Base-by-base conservation (phyloP, 2,888 invertebrate genomes). In the Acrobasis repandana region DNA sequence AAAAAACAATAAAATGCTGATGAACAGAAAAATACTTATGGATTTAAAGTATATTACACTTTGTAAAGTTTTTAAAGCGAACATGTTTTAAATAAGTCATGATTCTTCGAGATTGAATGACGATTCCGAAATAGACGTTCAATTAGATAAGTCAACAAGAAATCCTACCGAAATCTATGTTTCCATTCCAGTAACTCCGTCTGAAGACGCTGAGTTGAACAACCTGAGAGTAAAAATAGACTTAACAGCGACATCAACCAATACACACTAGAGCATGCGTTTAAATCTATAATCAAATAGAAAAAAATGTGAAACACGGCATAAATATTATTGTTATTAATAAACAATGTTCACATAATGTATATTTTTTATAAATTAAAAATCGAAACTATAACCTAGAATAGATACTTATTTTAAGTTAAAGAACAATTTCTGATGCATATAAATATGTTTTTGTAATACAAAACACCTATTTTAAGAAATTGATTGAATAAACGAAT, bases 181-280 rank as follows among this genome's bases (percentile, higher is more conserved):
- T 46, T 43, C 15, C 11, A 20, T 11, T 38, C 50, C 28, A 38
- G 43, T 50, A 33, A 50, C 50, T 59, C 50, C 15, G 36, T 50
- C 58, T 50, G 56, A 66, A 65, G 65, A 66, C 68, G 71, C 63
- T 64, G 86, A 83, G 90, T 89, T 90, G 86, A 90, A 89, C 75
- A 89, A 91, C 90, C 90, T 83, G 74, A 72, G 73, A 75, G 73
- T 86, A 86, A 79, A 86, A 89, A 90, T 91, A 91, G 88, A 84
- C 71, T 67, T 74, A 75, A 80, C 71, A 75, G 76, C 76, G 77
- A 76, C 76, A 70, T 74, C 74, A 76, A 74, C 73, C 70, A 74
- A 66, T 38, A 73, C 72, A 75, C 73, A n/a, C n/a, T n/a, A n/a
- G n/a, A 71, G 82, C 49, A 18, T 49, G 16, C 36, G 38, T 50